phyloP scores from a whole-genome alignment of 2,797 vertebrate genomes.

The Siniperca scherzeri region DNA sequence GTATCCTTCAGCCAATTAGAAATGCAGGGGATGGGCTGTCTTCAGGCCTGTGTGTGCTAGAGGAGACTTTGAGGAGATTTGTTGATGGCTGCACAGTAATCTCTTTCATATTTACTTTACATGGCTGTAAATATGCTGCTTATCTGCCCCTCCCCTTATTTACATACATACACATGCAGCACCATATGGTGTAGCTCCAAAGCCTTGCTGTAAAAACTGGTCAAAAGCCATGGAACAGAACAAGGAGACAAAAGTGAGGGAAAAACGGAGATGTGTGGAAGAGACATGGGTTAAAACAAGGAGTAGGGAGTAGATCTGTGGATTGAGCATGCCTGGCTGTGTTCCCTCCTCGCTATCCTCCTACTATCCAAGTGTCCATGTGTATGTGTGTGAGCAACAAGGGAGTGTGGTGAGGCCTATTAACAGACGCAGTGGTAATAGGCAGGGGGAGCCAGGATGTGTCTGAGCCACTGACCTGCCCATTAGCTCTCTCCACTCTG shows the following conservation, averaged over 20 bases:
- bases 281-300: slow-evolving; percentile 35
- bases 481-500: slow-evolving; percentile 82
- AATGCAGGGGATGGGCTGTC: slow-evolving; percentile 23
- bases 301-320: slow-evolving; percentile 48
- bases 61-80: slow-evolving; percentile 72
- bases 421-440: slow-evolving; percentile 86
- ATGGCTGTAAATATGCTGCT: slow-evolving; percentile 71
- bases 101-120: slow-evolving; percentile 77
- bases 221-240: slow-evolving; percentile 42
- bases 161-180: slow-evolving; percentile 51
- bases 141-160: slow-evolving; percentile 53
- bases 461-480: slow-evolving; percentile 81
- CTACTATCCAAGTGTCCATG: slow-evolving; percentile 42
- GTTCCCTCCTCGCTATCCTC: slow-evolving; percentile 53
- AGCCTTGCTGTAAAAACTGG: slow-evolving; percentile 39
- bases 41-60: slow-evolving; percentile 40
- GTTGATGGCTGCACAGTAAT: slow-evolving; percentile 66
- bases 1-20: slow-evolving; percentile 51
- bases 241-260: slow-evolving; percentile 25
- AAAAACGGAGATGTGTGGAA: slow-evolving; percentile 19
- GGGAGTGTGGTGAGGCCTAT: slow-evolving; percentile 80
- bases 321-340: slow-evolving; percentile 55
- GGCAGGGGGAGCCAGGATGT: slow-evolving; percentile 81
- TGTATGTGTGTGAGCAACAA: slow-evolving; percentile 67
- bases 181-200: slow-evolving; percentile 57